phyloP scores from a whole-genome alignment of 2,797 vertebrate genomes.

The Schizopygopsis pylzovi region DNA sequence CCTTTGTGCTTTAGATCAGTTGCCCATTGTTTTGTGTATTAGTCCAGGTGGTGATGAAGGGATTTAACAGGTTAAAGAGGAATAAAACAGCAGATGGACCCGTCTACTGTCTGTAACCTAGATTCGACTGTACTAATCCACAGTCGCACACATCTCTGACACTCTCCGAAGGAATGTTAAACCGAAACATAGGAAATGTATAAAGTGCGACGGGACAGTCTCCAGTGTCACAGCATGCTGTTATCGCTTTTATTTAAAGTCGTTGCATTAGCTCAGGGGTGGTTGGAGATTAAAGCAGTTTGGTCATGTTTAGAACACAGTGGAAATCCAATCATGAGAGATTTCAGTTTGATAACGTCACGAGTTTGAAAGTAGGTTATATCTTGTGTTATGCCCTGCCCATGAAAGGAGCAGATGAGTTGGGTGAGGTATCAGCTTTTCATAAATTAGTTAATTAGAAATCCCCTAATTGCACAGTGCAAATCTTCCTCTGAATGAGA shows the following conservation, averaged over 20 bases:
- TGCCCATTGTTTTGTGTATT: slow-evolving; percentile 20
- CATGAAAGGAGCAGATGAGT: slow-evolving; percentile 12
- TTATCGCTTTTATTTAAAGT: slow-evolving; percentile 23
- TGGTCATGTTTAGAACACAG: background rate
- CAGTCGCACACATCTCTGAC: slow-evolving; percentile 23
- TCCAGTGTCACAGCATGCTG: slow-evolving; percentile 5
- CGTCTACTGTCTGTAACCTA: slow-evolving; percentile 77
- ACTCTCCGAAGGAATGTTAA: slow-evolving; percentile 23
- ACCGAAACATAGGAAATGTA: slow-evolving; percentile 23
- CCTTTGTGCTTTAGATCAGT: background rate
- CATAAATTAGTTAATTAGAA: slow-evolving; percentile 88
- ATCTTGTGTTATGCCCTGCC: slow-evolving; percentile 56
- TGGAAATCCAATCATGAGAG: slow-evolving; percentile 18
- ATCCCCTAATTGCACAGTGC: slow-evolving; percentile 80
- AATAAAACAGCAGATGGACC: slow-evolving; percentile 84
- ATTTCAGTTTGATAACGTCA: slow-evolving; percentile 61
- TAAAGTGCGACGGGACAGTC: background rate
- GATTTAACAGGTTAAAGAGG: slow-evolving; percentile 59
- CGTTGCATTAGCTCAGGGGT: background rate
- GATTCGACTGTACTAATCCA: slow-evolving; percentile 81
- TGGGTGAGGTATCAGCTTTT: slow-evolving; percentile 66
- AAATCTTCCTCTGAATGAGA: slow-evolving; percentile 77
- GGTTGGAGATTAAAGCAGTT: slow-evolving; percentile 23
- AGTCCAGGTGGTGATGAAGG: slow-evolving; percentile 5
- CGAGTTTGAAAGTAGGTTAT: slow-evolving; percentile 70